phyloP scores from a whole-genome alignment of 64 coral and sea anemone genomes.

The Catalaphyllia jardinei region DNA sequence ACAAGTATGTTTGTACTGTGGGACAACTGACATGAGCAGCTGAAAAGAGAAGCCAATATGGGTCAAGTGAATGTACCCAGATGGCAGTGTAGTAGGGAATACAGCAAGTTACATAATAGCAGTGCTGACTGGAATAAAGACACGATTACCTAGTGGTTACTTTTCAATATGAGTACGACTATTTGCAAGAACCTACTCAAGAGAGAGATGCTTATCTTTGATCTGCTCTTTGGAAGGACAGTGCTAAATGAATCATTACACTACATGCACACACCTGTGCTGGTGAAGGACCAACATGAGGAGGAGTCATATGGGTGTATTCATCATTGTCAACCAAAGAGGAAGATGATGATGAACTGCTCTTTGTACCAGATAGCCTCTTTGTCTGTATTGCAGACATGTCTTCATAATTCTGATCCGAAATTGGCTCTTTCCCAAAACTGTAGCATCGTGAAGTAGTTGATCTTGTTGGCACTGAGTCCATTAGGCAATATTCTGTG shows the following conservation, averaged over 20 bases:
- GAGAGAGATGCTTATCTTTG: too few species aligned
- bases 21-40: too few species aligned
- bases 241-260: not conserved
- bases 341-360: slow-evolving; percentile 16
- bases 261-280: not conserved
- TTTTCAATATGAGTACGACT: too few species aligned
- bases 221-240: not conserved
- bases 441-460: slow-evolving; percentile 28
- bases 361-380: slow-evolving; percentile 9
- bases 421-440: not conserved
- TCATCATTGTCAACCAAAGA: slow-evolving; percentile 29
- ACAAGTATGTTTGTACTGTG: too few species aligned
- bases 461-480: slow-evolving; percentile 39
- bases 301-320: not conserved
- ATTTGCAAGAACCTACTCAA: too few species aligned
- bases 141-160: too few species aligned
- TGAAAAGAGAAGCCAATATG: too few species aligned
- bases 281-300: not conserved
- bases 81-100: too few species aligned
- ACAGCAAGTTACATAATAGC: too few species aligned
- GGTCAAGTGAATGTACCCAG: too few species aligned
- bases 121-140: too few species aligned
- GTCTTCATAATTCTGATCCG: slow-evolving; percentile 18
- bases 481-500: slow-evolving; percentile 36
- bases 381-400: not conserved